Percentiles rank a stretch among this genome's conserved stretches.
Evolutionary conservation across 2,113 vertebrate genomes (phyloP).

Genomic region (Myocastor coypus): DNA sequence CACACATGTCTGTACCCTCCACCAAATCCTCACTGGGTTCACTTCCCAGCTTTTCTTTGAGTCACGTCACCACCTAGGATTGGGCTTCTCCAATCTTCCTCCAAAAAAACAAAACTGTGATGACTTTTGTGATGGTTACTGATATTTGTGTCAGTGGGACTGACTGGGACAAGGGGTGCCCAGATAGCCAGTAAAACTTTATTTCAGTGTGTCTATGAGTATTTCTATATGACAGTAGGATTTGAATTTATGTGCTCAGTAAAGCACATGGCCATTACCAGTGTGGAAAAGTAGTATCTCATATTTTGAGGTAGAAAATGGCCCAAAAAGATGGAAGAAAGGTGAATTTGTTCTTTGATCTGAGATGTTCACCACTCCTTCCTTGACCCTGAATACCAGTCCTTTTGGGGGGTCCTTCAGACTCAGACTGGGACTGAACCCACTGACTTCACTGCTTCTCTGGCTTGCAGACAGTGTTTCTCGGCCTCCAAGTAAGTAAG

Average conservation of each 20-base stretch:
- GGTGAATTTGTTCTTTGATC: background rate
- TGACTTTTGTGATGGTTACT: background rate
- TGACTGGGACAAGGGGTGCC: background rate
- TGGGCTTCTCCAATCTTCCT: background rate
- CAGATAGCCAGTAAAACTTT: background rate
- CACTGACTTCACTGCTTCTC: background rate
- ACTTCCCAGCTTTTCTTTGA: background rate
- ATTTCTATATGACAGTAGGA: background rate
- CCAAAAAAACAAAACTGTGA: slow-evolving; percentile 8
- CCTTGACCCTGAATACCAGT: no score
- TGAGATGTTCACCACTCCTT: background rate
- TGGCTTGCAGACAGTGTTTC: background rate
- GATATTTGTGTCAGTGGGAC: background rate
- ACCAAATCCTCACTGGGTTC: background rate
- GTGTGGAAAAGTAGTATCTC: background rate
- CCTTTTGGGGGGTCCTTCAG: background rate
- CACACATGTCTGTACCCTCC: background rate
- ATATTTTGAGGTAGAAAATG: background rate
- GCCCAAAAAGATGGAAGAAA: background rate
- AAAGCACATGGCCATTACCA: background rate
- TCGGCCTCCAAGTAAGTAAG: background rate
- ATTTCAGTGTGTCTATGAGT: background rate
- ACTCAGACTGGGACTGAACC: background rate
- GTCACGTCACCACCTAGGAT: fast-evolving
- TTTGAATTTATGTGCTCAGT: background rate